Percentiles rank a stretch among this genome's conserved stretches.
These are phyloP conservation scores for Podabrus alpinus DNA, from an alignment of 2,888 invertebrate species.

Conservation along the genomic window DNA sequence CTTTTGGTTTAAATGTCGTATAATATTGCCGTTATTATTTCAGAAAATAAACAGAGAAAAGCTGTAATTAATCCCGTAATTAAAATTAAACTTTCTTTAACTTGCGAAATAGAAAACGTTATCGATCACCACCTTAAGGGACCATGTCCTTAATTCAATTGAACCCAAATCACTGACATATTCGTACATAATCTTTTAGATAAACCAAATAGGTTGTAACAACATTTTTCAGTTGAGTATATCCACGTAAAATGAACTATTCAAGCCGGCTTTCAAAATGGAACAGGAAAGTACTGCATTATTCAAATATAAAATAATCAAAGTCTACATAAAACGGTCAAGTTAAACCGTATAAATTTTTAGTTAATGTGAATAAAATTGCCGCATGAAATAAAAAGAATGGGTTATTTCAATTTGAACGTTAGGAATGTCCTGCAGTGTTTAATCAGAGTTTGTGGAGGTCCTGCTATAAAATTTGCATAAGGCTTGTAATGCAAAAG, in stretches of 20 bases:
- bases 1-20: neutral
- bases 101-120: neutral
- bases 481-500: neutral
- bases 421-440: neutral
- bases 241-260: neutral
- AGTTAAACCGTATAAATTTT: neutral
- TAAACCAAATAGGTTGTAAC: neutral
- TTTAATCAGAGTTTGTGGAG: neutral
- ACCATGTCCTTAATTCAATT: neutral
- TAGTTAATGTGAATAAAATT: neutral
- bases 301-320: neutral
- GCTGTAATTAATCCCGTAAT: neutral
- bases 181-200: neutral
- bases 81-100: neutral
- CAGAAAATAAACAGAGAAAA: neutral
- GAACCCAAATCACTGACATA: neutral
- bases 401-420: neutral
- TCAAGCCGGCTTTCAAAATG: neutral
- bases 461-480: neutral
- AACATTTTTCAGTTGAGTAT: neutral
- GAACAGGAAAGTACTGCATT: neutral
- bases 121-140: neutral
- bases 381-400: neutral
- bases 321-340: neutral
- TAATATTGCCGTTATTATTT: neutral